Conservation (phyloP, 2,113 vertebrate species). For the Empidonax alnorum region DNA sequence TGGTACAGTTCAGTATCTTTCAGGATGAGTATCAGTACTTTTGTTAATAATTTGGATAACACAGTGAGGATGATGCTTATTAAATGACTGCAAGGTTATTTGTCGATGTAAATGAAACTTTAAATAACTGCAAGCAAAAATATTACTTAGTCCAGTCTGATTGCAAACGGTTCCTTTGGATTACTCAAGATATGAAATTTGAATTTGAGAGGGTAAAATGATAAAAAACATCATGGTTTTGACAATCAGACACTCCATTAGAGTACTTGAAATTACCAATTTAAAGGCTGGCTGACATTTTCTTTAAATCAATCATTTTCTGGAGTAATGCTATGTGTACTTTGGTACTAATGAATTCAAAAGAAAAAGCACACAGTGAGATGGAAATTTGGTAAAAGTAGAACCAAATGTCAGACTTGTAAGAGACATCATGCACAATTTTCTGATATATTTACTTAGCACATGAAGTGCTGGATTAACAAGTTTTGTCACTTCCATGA, state of each 20-base stretch:
- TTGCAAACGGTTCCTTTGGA: not conserved
- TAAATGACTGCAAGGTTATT: not conserved
- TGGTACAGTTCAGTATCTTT: not conserved
- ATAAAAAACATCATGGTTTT: not conserved
- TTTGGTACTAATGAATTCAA: not conserved
- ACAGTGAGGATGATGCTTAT: not conserved
- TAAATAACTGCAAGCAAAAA: not conserved
- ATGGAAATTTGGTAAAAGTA: not conserved
- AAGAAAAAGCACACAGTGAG: not conserved
- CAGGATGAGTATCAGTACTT: not conserved
- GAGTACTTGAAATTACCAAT: not conserved
- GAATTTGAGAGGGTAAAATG: not conserved
- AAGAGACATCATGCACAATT: not conserved
- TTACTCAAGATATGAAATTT: not conserved
- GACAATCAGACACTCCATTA: not conserved
- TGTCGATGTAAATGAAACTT: not conserved
- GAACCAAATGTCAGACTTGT: not conserved
- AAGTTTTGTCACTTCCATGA: not conserved
- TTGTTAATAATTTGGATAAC: not conserved
- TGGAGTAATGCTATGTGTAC: accelerated
- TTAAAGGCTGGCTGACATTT: not conserved
- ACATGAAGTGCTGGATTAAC: not conserved
- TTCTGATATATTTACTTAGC: not conserved
- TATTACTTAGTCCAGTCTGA: not conserved
- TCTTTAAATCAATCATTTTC: not conserved